These are phyloP conservation scores for Microtus obscurus DNA, from an alignment of 2,797 vertebrate species.

Conservation along the genomic window DNA sequence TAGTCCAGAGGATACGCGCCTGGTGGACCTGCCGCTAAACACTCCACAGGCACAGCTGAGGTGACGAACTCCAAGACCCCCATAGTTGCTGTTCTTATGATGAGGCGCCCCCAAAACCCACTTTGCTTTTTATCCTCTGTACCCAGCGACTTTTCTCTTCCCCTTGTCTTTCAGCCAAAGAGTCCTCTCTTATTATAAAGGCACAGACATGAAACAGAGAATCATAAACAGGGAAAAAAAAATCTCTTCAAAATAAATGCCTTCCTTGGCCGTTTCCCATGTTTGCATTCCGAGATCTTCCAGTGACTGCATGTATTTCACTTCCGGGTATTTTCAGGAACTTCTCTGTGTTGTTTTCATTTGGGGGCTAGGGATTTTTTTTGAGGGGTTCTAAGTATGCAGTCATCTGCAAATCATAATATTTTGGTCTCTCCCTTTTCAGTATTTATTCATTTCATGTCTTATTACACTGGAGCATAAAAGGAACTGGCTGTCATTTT, in stretches of 20 bases:
- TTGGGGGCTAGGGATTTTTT: neutral
- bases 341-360: neutral
- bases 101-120: rapidly evolving
- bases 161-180: neutral
- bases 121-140: neutral
- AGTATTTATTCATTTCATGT: conserved; percentile 19
- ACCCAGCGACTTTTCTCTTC: neutral
- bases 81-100: neutral
- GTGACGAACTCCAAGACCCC: neutral
- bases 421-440: conserved; percentile 43
- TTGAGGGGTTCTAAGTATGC: neutral
- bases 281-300: conserved; percentile 7
- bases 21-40: neutral
- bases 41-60: neutral
- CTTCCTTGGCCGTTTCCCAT: neutral
- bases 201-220: neutral
- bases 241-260: conserved; percentile 5
- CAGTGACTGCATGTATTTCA: conserved; percentile 20
- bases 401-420: neutral
- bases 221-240: neutral
- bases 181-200: neutral
- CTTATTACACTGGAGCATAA: neutral
- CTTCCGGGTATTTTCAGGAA: conserved; percentile 46
- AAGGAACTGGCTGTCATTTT: neutral
- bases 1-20: neutral